Percentiles rank a stretch among this genome's conserved stretches.
These are phyloP conservation scores for Sphaerophoria rueppellii DNA, from an alignment of 2,888 invertebrate genomes.

Conservation along the genomic window DNA sequence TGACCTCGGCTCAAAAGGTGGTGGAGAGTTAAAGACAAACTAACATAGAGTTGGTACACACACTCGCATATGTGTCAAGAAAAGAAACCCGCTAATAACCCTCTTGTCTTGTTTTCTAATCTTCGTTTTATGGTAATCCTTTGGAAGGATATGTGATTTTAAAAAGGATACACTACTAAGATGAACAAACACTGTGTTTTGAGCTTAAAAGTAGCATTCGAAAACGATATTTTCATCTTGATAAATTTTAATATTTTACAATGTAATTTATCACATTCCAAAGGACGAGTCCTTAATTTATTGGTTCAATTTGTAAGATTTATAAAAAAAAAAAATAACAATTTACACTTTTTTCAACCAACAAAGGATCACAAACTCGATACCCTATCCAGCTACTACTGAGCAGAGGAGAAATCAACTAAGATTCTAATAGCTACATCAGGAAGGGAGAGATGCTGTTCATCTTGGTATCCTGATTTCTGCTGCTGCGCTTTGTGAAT, in stretches of 20 bases:
- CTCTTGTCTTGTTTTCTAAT: conserved; percentile 48
- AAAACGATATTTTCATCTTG: not conserved
- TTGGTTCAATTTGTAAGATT: not conserved
- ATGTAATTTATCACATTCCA: not conserved
- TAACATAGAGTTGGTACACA: conserved; percentile 34
- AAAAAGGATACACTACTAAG: not conserved
- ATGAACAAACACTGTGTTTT: not conserved
- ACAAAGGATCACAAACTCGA: conserved; percentile 75
- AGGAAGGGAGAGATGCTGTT: conserved; percentile 67
- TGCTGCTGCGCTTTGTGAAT: conserved; percentile 70
- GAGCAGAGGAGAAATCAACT: conserved; percentile 76
- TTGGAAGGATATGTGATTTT: not conserved
- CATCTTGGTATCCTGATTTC: conserved; percentile 67
- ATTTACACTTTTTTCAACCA: conserved; percentile 51
- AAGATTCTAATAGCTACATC: conserved; percentile 68
- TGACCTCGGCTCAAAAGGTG: conserved; percentile 78
- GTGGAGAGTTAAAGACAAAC: conserved; percentile 33
- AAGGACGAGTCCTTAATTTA: not conserved
- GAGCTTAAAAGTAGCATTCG: not conserved
- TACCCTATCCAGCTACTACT: conserved; percentile 82
- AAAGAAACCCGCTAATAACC: conserved; percentile 59
- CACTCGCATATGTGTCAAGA: conserved; percentile 69
- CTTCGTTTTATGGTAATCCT: conserved; percentile 22
- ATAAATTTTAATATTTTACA: not conserved
- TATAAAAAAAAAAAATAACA: conserved; percentile 22